Base-by-base conservation (phyloP, 2,113 vertebrate species). In the Tor tambroides region DNA sequence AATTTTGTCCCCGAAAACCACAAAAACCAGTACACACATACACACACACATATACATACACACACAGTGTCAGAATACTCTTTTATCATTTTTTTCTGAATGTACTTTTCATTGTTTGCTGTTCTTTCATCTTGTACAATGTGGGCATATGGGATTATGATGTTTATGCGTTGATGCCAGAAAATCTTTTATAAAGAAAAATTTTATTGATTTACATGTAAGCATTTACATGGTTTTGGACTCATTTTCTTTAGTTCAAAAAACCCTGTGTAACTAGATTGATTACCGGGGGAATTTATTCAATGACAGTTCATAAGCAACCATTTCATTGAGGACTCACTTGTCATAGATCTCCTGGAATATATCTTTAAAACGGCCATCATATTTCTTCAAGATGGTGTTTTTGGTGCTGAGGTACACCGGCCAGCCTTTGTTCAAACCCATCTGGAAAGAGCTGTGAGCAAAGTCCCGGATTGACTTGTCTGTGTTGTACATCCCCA, bases 371-470 rank as follows among this genome's bases (percentile, higher is more conserved):
- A 99, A 99, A 87, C 97, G 96, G 0, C 98, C 98, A 71, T 99
- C 98, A 0, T 99, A 99, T 93, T 94, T 97, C 94, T 99, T 99
- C 90, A 99, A 96, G 91, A 99, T 99, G 75, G 98, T 99, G 93
- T 99, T 99, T 91, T 99, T 99, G 90, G 98, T 99, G 95, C 98
- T 99, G 95, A 99, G 96, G 91, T 99, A 99, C 35, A 99, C 94
- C 1, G 97, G 96, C 96, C 96, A 98, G 41, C 84, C 90, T 94
- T 99, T 99, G 38, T 92, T 90, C 87, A 99, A 88, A 3, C 96
- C 98, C 97, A 99, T 97, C 91, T 98, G 97, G 93, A 99, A 98
- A 88, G 98, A 99, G 93, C 98, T 99, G 91, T 98, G 98, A n/a
- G 97, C 98, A 92, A 99, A 99, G 75, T 99, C 97, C 88, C 91